Conservation (phyloP, 2,113 vertebrate genomes). For the Marmota flaviventris region DNA sequence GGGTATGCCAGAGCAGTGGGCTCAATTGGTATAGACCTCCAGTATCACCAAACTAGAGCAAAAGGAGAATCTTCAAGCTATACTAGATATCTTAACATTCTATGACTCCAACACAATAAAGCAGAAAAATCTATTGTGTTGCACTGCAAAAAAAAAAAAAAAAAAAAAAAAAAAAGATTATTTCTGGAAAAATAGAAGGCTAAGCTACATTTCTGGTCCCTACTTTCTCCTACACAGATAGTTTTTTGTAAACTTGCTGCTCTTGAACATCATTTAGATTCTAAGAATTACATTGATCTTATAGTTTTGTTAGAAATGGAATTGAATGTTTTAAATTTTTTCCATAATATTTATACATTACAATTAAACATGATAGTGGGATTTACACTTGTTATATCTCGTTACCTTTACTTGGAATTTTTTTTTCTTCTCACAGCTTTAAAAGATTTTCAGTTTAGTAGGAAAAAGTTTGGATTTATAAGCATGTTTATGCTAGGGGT, state of each 20-base stretch:
- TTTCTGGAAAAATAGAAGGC: background rate
- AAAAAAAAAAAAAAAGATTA: background rate
- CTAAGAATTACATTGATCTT: background rate
- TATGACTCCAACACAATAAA: constrained; percentile 97
- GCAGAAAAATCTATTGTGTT: constrained; percentile 94
- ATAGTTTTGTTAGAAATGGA: constrained; percentile 52
- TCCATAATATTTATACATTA: too few relatives aligned
- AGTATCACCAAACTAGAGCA: constrained; percentile 99
- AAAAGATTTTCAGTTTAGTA: background rate
- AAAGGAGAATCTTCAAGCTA: constrained; percentile 99
- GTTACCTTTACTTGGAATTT: background rate
- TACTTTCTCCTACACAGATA: background rate
- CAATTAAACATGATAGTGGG: too few relatives aligned
- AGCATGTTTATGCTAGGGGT: too few relatives aligned
- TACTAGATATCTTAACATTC: constrained; percentile 97
- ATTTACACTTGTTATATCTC: too few relatives aligned
- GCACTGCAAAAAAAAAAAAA: background rate
- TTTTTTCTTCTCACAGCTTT: background rate
- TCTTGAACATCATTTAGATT: background rate
- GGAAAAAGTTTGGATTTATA: too few relatives aligned
- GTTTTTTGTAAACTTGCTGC: background rate
- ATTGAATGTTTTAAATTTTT: background rate
- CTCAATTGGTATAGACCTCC: constrained; percentile 96
- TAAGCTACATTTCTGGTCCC: background rate
- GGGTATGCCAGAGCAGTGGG: constrained; percentile 99